A percentile compares a stretch with the other conserved stretches of the same genome.
Conservation (phyloP, 2,888 invertebrate genomes). For the Tortricodes alternella region DNA sequence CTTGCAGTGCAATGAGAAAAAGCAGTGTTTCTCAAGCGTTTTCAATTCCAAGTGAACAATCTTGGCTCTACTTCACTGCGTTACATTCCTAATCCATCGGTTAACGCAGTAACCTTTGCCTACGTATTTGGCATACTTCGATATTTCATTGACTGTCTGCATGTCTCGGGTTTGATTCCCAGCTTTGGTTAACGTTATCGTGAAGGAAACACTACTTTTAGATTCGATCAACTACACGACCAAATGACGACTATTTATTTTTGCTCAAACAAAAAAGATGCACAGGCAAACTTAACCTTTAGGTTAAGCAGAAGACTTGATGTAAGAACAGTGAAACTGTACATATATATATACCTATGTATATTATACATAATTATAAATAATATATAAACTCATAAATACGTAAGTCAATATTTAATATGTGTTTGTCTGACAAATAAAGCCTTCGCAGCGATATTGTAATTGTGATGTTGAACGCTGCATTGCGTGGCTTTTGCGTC, state of each 20-base stretch:
- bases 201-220: not conserved
- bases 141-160: constrained; percentile 20
- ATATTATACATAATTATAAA: too few species aligned
- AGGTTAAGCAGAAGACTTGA: too few species aligned
- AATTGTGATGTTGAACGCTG: constrained; percentile 11
- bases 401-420: too few species aligned
- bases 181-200: not conserved
- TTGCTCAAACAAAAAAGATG: too few species aligned
- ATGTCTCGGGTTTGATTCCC: constrained; percentile 5
- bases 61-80: not conserved
- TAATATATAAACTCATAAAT: too few species aligned
- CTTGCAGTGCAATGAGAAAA: too few species aligned
- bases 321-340: too few species aligned
- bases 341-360: too few species aligned
- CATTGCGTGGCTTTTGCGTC: constrained; percentile 45
- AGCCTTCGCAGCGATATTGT: not conserved
- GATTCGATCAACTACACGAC: too few species aligned
- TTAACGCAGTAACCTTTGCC: constrained; percentile 28
- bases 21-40: not conserved
- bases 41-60: not conserved
- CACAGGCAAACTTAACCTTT: too few species aligned
- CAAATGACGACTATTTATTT: too few species aligned
- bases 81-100: constrained; percentile 21
- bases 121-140: constrained; percentile 28
- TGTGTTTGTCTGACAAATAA: not conserved